These are phyloP conservation scores for Magallana ariakensis DNA, from an alignment of 1,140 invertebrate species.

Conservation along the genomic window DNA sequence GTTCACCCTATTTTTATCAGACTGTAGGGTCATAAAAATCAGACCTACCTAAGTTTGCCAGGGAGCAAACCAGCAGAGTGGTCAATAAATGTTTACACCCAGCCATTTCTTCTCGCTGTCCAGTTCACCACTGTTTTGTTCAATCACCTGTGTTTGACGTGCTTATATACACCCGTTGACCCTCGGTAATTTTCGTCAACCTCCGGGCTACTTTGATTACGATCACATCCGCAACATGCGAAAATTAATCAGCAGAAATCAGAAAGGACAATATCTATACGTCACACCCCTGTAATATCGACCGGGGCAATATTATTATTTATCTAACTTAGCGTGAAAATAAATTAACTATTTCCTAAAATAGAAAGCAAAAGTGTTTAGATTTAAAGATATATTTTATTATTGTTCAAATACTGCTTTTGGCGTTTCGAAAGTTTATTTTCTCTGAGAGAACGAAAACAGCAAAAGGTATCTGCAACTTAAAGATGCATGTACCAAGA, in stretches of 20 bases:
- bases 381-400: no score
- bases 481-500: no score
- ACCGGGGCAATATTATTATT: background rate
- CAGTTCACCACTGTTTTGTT: background rate
- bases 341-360: no score
- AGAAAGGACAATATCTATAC: no score
- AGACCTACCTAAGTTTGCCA: background rate
- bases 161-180: background rate
- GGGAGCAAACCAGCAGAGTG: background rate
- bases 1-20: no score
- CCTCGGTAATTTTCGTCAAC: background rate
- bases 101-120: background rate
- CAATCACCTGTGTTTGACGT: background rate
- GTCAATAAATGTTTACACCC: background rate
- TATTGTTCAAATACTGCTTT: no score
- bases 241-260: background rate
- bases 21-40: background rate
- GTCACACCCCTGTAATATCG: background rate
- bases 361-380: no score
- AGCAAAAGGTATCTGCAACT: no score
- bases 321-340: no score
- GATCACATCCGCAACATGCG: background rate
- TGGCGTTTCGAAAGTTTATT: no score
- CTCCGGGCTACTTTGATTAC: background rate
- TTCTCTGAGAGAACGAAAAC: no score